Percentiles rank a stretch among this genome's conserved stretches.
Evolutionary conservation across 2,113 vertebrate species (phyloP).

Genomic region (Dasyornis broadbenti): DNA sequence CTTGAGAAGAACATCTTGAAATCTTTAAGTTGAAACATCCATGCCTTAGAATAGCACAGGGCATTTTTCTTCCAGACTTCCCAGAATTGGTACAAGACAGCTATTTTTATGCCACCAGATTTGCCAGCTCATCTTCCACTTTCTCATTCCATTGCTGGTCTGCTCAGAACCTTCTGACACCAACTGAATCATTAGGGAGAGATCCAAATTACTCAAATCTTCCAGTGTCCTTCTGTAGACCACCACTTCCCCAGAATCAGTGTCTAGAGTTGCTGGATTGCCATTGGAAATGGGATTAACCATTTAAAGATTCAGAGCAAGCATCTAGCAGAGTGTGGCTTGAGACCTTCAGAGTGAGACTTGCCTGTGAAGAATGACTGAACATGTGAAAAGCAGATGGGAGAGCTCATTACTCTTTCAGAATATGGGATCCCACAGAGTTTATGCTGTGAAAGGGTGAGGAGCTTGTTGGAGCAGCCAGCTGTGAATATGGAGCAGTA

Average conservation of each 20-base stretch:
- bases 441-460: not conserved
- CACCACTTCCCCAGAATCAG: not conserved
- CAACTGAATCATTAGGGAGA: not conserved
- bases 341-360: not conserved
- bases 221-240: not conserved
- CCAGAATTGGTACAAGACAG: not conserved
- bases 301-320: not conserved
- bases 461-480: not conserved
- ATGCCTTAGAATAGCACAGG: not conserved
- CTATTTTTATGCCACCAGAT: not conserved
- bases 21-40: not conserved
- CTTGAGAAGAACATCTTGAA: not conserved
- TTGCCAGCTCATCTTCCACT: not conserved
- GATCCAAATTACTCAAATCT: not conserved
- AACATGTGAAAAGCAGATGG: not conserved
- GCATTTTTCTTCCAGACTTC: not conserved
- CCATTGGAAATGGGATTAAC: not conserved
- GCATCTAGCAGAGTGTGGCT: not conserved
- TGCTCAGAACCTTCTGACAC: not conserved
- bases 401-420: not conserved
- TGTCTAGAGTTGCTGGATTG: not conserved
- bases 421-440: not conserved
- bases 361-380: not conserved
- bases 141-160: not conserved
- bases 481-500: not conserved